Percentiles rank a stretch among this genome's conserved stretches.
These are phyloP conservation scores for Uria aalge DNA, from an alignment of 2,113 vertebrate genomes.

Conservation along the genomic window DNA sequence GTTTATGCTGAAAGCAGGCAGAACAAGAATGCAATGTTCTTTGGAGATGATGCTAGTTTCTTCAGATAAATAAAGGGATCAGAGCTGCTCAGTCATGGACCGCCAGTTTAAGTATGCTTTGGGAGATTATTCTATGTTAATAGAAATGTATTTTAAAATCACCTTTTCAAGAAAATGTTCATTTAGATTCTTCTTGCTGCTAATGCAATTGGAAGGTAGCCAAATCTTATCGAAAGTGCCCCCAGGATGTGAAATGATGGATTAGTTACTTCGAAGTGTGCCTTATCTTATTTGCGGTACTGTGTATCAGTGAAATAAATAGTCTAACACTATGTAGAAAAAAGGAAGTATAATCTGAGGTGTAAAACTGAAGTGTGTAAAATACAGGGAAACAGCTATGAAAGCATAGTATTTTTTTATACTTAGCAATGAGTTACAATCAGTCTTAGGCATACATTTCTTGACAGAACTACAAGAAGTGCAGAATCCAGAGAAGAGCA, in stretches of 20 bases:
- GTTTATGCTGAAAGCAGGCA: neutral
- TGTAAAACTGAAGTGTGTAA: neutral
- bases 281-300: neutral
- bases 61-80: neutral
- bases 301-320: neutral
- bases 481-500: neutral
- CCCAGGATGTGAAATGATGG: neutral
- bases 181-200: constrained; percentile 1
- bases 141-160: constrained; percentile 41
- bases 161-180: neutral
- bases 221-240: neutral
- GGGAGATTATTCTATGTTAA: constrained; percentile 14
- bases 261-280: neutral
- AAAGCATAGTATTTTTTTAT: neutral
- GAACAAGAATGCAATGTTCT: neutral
- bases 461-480: neutral
- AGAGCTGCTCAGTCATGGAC: neutral
- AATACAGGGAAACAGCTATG: neutral
- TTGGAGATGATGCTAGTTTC: neutral
- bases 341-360: neutral
- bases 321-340: neutral
- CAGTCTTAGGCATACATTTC: neutral
- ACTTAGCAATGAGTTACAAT: neutral
- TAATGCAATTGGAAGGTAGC: neutral
- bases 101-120: neutral